A percentile compares a stretch with the other conserved stretches of the same genome.
phyloP scores from a whole-genome alignment of 2,888 invertebrate species.

The Eupithecia tripunctaria region DNA sequence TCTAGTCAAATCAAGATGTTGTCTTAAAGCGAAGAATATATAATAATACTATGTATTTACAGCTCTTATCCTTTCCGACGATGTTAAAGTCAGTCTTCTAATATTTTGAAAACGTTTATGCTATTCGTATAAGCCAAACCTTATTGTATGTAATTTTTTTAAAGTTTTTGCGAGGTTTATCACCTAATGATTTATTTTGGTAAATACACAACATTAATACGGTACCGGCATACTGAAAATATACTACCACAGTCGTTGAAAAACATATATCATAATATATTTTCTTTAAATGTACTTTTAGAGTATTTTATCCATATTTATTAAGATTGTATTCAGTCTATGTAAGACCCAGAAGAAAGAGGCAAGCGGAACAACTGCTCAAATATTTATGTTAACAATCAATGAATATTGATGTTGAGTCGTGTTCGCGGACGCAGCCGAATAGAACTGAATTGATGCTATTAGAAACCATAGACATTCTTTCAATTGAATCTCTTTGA shows the following conservation, averaged over 20 bases:
- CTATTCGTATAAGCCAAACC: neutral
- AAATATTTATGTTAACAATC: conserved; percentile 50
- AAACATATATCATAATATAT: no score
- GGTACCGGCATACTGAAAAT: neutral
- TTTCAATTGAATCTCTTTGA: neutral
- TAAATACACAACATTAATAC: neutral
- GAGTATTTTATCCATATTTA: neutral
- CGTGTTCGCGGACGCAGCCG: conserved; percentile 54
- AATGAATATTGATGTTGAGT: conserved; percentile 57
- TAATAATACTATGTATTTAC: no score
- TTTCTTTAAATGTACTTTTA: neutral
- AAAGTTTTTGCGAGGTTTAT: neutral
- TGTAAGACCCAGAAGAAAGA: conserved; percentile 19
- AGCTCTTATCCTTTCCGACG: no score
- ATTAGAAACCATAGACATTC: conserved; percentile 51
- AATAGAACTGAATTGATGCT: conserved; percentile 40
- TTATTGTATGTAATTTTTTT: neutral
- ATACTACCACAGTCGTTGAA: no score
- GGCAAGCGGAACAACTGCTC: conserved; percentile 33
- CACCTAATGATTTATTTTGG: neutral
- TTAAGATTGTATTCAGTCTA: neutral
- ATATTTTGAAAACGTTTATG: neutral
- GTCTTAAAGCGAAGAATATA: no score
- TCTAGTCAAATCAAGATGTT: no score
- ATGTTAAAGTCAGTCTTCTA: neutral